Conservation (phyloP, 2,888 invertebrate genomes). For the Phortica magna region DNA sequence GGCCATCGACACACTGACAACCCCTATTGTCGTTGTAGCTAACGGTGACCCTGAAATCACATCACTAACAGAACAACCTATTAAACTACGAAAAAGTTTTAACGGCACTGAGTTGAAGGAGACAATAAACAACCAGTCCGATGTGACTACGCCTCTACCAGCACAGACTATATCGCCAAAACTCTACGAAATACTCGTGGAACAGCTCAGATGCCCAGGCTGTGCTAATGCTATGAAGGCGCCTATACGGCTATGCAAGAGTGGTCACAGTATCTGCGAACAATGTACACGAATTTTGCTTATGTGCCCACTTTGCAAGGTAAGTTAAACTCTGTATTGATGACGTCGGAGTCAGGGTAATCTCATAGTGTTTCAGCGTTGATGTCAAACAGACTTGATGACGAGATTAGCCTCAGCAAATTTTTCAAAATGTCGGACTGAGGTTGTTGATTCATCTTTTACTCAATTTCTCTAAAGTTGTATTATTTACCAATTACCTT, state of each 20-base stretch:
- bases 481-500: neutral
- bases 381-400: no score
- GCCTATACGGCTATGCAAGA: constrained; percentile 74
- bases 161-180: constrained; percentile 61
- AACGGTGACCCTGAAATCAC: constrained; percentile 5
- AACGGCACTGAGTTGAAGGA: neutral
- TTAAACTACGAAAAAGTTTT: neutral
- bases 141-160: constrained; percentile 37
- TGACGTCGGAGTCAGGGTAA: no score
- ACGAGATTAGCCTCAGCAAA: no score
- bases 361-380: no score
- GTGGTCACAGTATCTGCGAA: constrained; percentile 76
- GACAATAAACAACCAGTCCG: constrained; percentile 11
- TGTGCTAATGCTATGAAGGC: constrained; percentile 76
- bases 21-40: neutral
- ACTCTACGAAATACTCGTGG: constrained; percentile 75
- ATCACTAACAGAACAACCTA: constrained; percentile 11
- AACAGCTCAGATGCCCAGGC: constrained; percentile 77
- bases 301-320: constrained; percentile 76
- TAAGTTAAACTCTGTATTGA: constrained; percentile 51
- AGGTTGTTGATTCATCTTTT: no score
- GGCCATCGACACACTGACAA: constrained; percentile 20
- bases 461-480: no score
- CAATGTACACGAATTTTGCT: constrained; percentile 73
- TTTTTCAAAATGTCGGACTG: no score